These are phyloP conservation scores for Drosophila buzzatii DNA, from an alignment of 2,888 invertebrate genomes.

Conservation along the genomic window DNA sequence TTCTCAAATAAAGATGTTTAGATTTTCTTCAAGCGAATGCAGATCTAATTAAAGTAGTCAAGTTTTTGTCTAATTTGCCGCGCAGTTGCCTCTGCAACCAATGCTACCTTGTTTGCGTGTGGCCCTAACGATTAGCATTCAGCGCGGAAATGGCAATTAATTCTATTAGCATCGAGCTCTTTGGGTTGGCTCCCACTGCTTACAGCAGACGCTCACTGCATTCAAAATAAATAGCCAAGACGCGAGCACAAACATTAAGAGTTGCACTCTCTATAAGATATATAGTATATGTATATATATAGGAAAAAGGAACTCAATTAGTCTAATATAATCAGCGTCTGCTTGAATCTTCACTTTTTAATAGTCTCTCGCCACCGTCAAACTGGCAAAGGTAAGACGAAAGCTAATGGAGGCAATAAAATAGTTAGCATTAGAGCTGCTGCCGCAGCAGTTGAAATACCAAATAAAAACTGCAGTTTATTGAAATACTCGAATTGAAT, in stretches of 20 bases:
- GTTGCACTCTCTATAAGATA: neutral
- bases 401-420: constrained; percentile 22
- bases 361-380: constrained; percentile 34
- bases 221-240: constrained; percentile 33
- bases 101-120: constrained; percentile 26
- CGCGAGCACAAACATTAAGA: neutral
- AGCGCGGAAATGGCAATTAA: constrained; percentile 67
- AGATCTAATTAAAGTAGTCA: constrained; percentile 68
- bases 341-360: constrained; percentile 65
- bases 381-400: neutral
- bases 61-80: constrained; percentile 61
- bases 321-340: constrained; percentile 56
- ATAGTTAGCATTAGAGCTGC: constrained; percentile 3
- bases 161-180: constrained; percentile 60
- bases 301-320: constrained; percentile 18
- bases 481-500: neutral
- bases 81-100: constrained; percentile 7
- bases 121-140: constrained; percentile 62
- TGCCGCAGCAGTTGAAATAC: constrained; percentile 3
- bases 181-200: constrained; percentile 22
- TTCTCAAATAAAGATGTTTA: neutral
- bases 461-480: constrained; percentile 28
- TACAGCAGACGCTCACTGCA: neutral
- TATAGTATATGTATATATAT: neutral
- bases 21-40: constrained; percentile 7